These are phyloP conservation scores for Lutjanus erythropterus DNA, from an alignment of 2,113 vertebrate genomes.

Conservation along the genomic window DNA sequence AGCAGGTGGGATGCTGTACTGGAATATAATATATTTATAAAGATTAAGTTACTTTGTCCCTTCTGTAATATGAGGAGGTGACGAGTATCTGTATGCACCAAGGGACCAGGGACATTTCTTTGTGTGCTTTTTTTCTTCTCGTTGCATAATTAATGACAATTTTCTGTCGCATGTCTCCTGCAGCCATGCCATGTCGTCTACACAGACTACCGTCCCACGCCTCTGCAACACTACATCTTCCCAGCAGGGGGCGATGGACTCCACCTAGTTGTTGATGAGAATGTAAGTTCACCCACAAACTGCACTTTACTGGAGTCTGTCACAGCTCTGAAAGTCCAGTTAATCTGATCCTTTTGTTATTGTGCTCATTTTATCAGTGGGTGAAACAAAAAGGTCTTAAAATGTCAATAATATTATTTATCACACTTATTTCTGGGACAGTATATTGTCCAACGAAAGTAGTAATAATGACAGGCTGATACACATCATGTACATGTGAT, in stretches of 20 bases:
- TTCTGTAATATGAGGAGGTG: background rate
- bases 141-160: slow-evolving; percentile 1
- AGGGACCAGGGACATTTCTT: background rate
- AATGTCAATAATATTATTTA: too few species aligned
- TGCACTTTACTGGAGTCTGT: background rate
- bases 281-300: slow-evolving; percentile 84
- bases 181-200: slow-evolving; percentile 98
- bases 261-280: slow-evolving; percentile 98
- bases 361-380: too few species aligned
- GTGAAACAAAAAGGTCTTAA: too few species aligned
- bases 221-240: slow-evolving; percentile 97
- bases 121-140: background rate
- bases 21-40: background rate
- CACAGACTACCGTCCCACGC: slow-evolving; percentile 97
- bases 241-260: slow-evolving; percentile 98
- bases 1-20: slow-evolving; percentile 87
- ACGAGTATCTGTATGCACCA: background rate
- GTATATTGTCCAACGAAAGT: too few species aligned
- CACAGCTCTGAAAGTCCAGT: background rate
- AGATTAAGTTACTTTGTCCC: background rate
- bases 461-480: too few species aligned
- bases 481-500: background rate
- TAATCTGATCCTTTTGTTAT: too few species aligned
- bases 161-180: slow-evolving; percentile 42
- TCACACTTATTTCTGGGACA: too few species aligned